phyloP scores from a whole-genome alignment of 2,888 invertebrate species.

The Drosophila flavopinicola region DNA sequence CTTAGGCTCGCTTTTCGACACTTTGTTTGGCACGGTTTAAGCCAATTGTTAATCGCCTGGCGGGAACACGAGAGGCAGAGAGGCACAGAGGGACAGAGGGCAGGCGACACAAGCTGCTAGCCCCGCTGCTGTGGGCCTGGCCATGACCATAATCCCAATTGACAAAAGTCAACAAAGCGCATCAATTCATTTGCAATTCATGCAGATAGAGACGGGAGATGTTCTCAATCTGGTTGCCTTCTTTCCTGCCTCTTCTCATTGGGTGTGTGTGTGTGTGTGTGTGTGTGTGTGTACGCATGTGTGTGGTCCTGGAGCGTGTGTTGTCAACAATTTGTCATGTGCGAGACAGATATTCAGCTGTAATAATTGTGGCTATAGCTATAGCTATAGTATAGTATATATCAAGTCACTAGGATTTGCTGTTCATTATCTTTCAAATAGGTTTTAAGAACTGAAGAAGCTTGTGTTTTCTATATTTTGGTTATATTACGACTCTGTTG shows the following conservation, averaged over 20 bases:
- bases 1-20: conserved; percentile 80
- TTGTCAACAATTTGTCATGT: conserved; percentile 76
- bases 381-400: not conserved
- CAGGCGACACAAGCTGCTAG: no score
- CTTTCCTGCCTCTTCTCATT: conserved; percentile 28
- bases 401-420: no score
- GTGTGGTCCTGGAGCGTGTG: conserved; percentile 60
- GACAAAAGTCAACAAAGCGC: conserved; percentile 82
- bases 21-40: conserved; percentile 79
- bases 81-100: conserved; percentile 2
- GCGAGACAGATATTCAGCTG: conserved; percentile 17
- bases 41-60: conserved; percentile 74
- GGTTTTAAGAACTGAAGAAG: no score
- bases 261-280: conserved; percentile 8
- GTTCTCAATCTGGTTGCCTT: conserved; percentile 26
- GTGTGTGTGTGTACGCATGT: conserved; percentile 51
- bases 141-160: conserved; percentile 77
- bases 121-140: no score
- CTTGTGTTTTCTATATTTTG: no score
- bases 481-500: no score
- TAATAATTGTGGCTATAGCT: not conserved
- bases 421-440: no score
- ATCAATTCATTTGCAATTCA: conserved; percentile 80
- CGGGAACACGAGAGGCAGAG: conserved; percentile 9
- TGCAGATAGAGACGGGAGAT: conserved; percentile 57